These are phyloP conservation scores for Sinocyclocheilus grahami DNA, from an alignment of 2,113 vertebrate genomes.

Conservation along the genomic window DNA sequence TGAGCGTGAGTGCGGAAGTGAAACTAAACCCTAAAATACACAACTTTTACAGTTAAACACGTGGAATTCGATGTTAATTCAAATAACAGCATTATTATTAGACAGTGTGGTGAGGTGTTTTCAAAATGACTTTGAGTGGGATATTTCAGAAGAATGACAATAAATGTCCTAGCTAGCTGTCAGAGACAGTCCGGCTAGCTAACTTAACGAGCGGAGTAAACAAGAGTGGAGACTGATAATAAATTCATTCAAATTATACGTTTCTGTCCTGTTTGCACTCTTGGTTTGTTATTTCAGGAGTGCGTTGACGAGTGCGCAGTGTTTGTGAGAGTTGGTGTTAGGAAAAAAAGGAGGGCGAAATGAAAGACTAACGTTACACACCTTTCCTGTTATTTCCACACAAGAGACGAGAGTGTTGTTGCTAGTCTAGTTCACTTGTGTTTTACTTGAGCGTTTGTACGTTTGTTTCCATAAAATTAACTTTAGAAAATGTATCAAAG, in stretches of 20 bases:
- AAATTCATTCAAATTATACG: neutral
- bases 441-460: neutral
- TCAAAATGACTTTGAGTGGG: neutral
- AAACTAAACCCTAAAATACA: conserved; percentile 11
- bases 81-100: neutral
- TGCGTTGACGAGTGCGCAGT: neutral
- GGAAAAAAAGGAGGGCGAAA: neutral
- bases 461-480: no score
- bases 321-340: neutral
- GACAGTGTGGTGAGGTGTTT: neutral
- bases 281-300: neutral
- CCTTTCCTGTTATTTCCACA: neutral
- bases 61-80: neutral
- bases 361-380: neutral
- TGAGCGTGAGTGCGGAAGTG: conserved; percentile 27
- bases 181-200: neutral
- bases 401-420: neutral
- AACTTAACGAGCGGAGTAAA: neutral
- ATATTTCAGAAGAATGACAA: neutral
- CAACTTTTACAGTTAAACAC: conserved; percentile 19
- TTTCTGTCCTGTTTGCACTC: neutral
- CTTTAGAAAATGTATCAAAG: no score
- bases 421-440: neutral
- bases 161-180: neutral
- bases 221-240: neutral